Base-by-base conservation (phyloP, 2,888 invertebrate species). In the Latheticus oryzae region DNA sequence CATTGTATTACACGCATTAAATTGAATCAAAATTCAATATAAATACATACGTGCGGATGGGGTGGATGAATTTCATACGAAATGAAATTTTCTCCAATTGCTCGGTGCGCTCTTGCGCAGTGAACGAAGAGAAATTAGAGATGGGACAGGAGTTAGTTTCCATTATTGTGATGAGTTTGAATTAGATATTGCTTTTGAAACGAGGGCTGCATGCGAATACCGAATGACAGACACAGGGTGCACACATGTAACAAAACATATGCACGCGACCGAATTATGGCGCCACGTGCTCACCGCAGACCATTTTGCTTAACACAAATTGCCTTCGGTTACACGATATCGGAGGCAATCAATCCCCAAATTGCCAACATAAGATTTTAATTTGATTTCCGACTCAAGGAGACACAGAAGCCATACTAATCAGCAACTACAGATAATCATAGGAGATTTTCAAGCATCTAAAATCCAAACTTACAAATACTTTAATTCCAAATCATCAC, bases 21-120 rank as follows among this genome's bases (percentile, higher is more conserved):
- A 73, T 72, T 68, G 71, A 73, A 72, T 72, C 70, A 70, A 68
- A 68, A 69, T 66, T 66, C 71, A 67, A 70, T 71, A 68, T 68
- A 70, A 71, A 73, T 68, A 56, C 56, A 37, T 53, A 35, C 48
- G 35, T 17, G 35, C 35, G 35, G 35, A 35, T 40, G 17, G 50
- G 50, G 50, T 16, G 37, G 51, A 28, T 40, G 40, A 32, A 16
- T 48, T 48, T 48, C 48, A 37, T 15, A 32, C 32, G 32, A 47
- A 47, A 47, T 47, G 47, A 47, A 47, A 47, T 47, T 47, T 47
- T 47, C 47, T 21, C 9, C 47, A 16, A 47, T 45, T 33, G 47
- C 47, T 35, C 13, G 19, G 8, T 12, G 15, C 16, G 15, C 5
- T 17, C 28, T 42, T 38, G 12, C 42, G 21, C 38, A 21, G 11